These are phyloP conservation scores for Strix uralensis DNA, from an alignment of 2,113 vertebrate genomes.

Conservation along the genomic window DNA sequence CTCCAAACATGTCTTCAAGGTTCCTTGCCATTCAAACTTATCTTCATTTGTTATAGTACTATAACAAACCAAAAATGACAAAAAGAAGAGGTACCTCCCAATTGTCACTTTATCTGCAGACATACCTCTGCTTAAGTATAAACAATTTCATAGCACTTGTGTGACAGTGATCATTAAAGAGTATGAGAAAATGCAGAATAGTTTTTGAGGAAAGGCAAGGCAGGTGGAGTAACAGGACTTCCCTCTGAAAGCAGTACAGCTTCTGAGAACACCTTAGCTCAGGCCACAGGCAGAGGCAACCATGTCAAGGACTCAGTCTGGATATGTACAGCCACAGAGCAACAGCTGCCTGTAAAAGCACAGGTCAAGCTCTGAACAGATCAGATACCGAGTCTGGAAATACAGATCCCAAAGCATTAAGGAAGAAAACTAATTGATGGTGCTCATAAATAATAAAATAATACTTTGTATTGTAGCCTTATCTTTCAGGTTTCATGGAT, in stretches of 20 bases:
- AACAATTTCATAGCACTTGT: neutral
- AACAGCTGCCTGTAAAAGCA: neutral
- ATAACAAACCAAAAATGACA: neutral
- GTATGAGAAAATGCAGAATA: neutral
- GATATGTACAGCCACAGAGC: neutral
- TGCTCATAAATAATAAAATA: neutral
- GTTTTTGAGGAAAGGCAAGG: neutral
- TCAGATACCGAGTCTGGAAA: neutral
- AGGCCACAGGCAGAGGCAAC: neutral
- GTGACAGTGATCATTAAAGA: accelerated
- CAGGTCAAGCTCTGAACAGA: neutral
- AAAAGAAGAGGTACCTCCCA: neutral
- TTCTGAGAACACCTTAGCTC: neutral
- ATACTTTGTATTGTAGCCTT: neutral
- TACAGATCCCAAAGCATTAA: neutral
- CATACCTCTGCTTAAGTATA: neutral
- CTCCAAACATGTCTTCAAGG: neutral
- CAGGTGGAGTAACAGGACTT: neutral
- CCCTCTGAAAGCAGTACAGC: neutral
- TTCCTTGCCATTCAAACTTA: neutral
- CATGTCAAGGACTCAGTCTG: neutral
- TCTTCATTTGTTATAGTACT: neutral
- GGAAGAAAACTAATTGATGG: neutral
- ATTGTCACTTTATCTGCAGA: neutral
- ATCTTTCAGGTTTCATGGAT: neutral